Conservation (phyloP, 1,140 invertebrate genomes). For the Brevipalpus yothersi region DNA sequence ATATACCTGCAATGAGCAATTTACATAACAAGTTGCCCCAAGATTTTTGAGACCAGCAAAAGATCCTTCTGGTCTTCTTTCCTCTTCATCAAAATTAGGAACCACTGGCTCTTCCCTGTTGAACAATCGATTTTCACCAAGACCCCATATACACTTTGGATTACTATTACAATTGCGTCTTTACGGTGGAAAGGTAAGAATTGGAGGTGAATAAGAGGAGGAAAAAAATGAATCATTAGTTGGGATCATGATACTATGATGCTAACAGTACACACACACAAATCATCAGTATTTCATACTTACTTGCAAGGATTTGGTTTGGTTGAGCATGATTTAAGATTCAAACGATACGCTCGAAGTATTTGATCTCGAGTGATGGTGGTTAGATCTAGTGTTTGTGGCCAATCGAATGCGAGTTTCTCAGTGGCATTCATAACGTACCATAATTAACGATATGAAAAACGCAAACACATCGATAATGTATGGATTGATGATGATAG, state of each 20-base stretch:
- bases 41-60: constrained; percentile 40
- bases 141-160: constrained; percentile 35
- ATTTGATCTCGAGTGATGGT: neutral
- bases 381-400: neutral
- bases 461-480: too few relatives aligned
- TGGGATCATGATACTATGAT: too few relatives aligned
- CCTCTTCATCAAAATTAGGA: constrained; percentile 23
- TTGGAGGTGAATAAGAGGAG: neutral
- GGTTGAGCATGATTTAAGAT: constrained; percentile 10
- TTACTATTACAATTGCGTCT: constrained; percentile 37
- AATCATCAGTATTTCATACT: neutral
- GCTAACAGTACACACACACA: too few relatives aligned
- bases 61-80: constrained; percentile 18
- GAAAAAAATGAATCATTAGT: neutral
- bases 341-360: neutral
- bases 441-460: too few relatives aligned
- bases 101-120: constrained; percentile 17
- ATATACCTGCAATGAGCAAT: constrained; percentile 34
- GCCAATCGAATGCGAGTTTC: neutral
- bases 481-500: too few relatives aligned
- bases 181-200: neutral
- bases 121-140: constrained; percentile 31
- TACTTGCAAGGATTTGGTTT: constrained; percentile 18
- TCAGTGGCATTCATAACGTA: neutral
- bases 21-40: constrained; percentile 46